Base-by-base conservation (phyloP, 2,113 vertebrate species). In the Lophotis ruficrista region DNA sequence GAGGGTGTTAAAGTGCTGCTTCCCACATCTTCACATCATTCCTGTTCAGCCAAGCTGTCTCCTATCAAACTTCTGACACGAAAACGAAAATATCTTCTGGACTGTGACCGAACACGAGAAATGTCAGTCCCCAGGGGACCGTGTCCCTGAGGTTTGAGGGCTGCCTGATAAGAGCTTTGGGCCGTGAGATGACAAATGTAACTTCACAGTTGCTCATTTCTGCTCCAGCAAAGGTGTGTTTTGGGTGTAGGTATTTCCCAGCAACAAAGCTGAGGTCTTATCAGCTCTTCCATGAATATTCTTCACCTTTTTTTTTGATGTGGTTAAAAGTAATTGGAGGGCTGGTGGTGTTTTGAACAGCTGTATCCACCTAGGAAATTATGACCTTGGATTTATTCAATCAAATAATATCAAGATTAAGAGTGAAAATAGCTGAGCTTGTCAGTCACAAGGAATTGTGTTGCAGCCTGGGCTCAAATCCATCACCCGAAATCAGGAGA, bases 391-490 rank as follows among this genome's bases (percentile, higher is more conserved):
- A 72, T 91, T 92, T 94, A 92, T 90, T 78, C 69, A 87, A 50
- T 94, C 91, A 89, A 96, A 70, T 89, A 85, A 58, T 79, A 92
- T 62, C 48, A 93, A 91, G 94, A 96, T 95, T 82, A 95, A 92
- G 86, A 71, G 83, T 60, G 83, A 64, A 94, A 72, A 92, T 76
- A 95, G 77, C 92, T 66, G 89, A 94, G 81, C 65, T 79, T 92
- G 87, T 93, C 95, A 91, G 61, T 92, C 87, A 76, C 9, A 30
- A 80, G 81, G 94, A 87, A 84, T 84, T 92, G 83, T 91, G 38
- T 65, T 69, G 61, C 91, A 92, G 86, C 72, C 86, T 47, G 31
- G 58, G 77, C 94, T 96, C 57, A 47, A 94, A 97, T 96, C 69
- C 61, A 93, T 97, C 94, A 94, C 80, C 66, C 89, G 86, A 68